Evolutionary conservation across 2,113 vertebrate species (phyloP), one percentile per base, ranked within the genome.

Genomic region (Sminthopsis crassicaudata): DNA sequence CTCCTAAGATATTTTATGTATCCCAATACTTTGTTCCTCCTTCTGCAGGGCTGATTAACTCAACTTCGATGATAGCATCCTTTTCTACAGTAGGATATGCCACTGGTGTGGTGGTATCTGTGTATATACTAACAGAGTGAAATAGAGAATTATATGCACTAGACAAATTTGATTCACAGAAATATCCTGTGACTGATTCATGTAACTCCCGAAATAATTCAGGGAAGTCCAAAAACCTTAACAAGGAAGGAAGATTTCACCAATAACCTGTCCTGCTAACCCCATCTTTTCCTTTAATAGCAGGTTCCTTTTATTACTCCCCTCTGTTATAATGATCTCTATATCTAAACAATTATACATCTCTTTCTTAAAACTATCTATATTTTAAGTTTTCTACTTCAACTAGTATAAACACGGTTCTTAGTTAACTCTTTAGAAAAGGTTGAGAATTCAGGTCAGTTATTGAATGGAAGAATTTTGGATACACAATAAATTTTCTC

Each of bases 1-100:
- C 95, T 97, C 51, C 90, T 96, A 97, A 97, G 90, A 97, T 97
- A 98, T 98, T 98, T 97, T 97, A 96, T 96, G 93, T 95, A 97
- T 97, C 93, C 94, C 96, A 57, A 97, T 96, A 94, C 67, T 97
- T 42, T 98, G 94, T 96, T 98, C 93, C 97, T 96, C 92, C 53
- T 97, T 96, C 96, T 97, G 91, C 93, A 93, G 92, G 94, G 89
- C 60, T 94, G 90, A 97, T 98, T 98, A 97, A 96, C 92, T 96
- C 88, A 96, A 93, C 76, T 94, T 52, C 89, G 93, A 96, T 46
- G 95, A 30, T 94, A 91, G 23, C 95, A 94, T 94, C 22, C 46
- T 96, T 97, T 95, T 91, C 92, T 92, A 91, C 96, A 97, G 94
- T 48, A 12, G 90, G 93, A 7, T 95, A 2, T 51, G 76, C 36